Percentiles rank a stretch among this genome's conserved stretches.
Evolutionary conservation across 2,113 vertebrate species (phyloP).

Genomic region (Hyaena hyaena): DNA sequence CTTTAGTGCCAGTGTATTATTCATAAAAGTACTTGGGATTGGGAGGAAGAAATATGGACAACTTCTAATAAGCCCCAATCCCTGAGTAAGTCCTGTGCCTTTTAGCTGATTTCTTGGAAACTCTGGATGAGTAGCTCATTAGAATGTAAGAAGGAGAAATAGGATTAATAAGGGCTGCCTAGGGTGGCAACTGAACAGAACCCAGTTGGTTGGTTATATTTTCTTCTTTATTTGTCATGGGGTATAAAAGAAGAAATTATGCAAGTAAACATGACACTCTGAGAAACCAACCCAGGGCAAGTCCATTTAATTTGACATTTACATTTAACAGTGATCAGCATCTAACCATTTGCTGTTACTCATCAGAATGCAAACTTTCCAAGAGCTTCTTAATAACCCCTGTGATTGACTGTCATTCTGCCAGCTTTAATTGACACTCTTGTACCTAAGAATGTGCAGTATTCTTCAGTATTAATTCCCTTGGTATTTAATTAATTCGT

Average conservation of each 20-base stretch:
- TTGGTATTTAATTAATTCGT: slow-evolving; percentile 77
- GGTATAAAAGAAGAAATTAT: slow-evolving; percentile 22
- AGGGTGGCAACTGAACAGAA: slow-evolving; percentile 3
- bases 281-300: slow-evolving; percentile 67
- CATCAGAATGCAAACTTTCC: slow-evolving; percentile 69
- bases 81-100: background rate
- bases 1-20: background rate
- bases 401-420: slow-evolving; percentile 53
- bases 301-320: slow-evolving; percentile 77
- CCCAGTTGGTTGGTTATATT: background rate
- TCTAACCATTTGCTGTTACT: slow-evolving; percentile 62
- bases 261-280: slow-evolving; percentile 28
- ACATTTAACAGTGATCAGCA: slow-evolving; percentile 70
- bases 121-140: background rate
- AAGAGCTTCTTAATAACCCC: slow-evolving; percentile 63
- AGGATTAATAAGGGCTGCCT: background rate
- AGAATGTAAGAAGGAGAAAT: background rate
- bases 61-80: background rate
- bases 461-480: slow-evolving; percentile 60
- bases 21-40: background rate
- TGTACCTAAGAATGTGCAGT: background rate
- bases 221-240: background rate
- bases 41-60: background rate
- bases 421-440: slow-evolving; percentile 58
- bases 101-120: slow-evolving; percentile 45